Evolutionary conservation across 2,113 vertebrate species (phyloP).

Genomic region (Meles meles): DNA sequence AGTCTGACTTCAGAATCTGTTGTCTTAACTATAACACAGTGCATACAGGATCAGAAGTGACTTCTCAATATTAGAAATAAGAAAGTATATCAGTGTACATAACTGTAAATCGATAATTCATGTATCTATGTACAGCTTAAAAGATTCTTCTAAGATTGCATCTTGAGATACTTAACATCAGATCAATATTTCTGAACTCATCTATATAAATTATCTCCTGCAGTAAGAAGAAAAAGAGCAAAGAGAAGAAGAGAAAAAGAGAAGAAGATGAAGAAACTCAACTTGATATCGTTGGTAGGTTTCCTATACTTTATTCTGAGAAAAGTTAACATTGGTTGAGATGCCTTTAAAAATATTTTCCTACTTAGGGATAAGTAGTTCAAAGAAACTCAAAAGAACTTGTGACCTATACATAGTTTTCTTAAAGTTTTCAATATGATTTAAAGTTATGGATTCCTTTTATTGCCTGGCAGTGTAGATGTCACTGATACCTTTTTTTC

Average conservation of each 20-base stretch:
- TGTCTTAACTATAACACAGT: neutral
- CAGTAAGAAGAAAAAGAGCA: conserved; percentile 91
- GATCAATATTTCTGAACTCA: neutral
- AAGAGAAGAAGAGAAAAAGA: conserved; percentile 91
- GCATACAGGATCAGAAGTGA: neutral
- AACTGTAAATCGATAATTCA: neutral
- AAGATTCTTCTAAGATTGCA: neutral
- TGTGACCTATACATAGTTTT: neutral
- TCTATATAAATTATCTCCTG: neutral
- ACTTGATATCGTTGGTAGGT: conserved; percentile 90
- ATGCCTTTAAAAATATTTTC: neutral
- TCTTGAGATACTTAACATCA: neutral
- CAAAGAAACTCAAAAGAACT: neutral
- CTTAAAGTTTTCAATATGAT: neutral
- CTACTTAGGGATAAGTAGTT: neutral
- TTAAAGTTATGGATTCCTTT: neutral
- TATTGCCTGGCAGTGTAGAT: neutral
- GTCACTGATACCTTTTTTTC: neutral
- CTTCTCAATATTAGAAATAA: neutral
- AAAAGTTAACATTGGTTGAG: neutral
- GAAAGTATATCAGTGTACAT: neutral
- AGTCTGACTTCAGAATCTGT: neutral
- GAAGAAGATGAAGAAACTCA: conserved; percentile 86
- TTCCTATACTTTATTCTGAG: rapidly evolving
- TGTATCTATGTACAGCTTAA: neutral